phyloP scores from a whole-genome alignment of 2,113 vertebrate species.

The Eurystomus gularis region DNA sequence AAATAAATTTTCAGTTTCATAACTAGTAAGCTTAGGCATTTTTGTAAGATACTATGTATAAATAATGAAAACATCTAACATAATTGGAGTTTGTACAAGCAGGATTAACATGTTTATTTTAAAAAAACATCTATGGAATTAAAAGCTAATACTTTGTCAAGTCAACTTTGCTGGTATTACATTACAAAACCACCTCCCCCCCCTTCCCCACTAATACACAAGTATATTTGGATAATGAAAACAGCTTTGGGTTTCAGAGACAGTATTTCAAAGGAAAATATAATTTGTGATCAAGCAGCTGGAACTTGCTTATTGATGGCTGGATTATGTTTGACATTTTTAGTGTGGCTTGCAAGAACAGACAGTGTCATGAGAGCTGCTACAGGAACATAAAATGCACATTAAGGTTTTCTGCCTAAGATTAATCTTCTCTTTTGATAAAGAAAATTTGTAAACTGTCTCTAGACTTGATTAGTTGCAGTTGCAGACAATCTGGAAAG shows the following conservation, averaged over 20 bases:
- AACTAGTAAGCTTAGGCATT: not conserved
- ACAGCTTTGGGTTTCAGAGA: not conserved
- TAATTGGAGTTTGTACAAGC: not conserved
- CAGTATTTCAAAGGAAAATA: not conserved
- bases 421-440: not conserved
- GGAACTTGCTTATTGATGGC: not conserved
- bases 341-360: not conserved
- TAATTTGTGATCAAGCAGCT: slow-evolving; percentile 18
- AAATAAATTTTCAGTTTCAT: not conserved
- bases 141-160: not conserved
- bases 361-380: not conserved
- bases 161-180: not conserved
- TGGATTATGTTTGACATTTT: slow-evolving; percentile 29
- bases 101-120: not conserved
- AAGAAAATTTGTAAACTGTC: not conserved
- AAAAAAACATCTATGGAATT: not conserved
- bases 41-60: not conserved
- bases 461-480: not conserved
- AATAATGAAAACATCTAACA: not conserved
- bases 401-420: not conserved
- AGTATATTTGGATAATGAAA: not conserved
- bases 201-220: not conserved
- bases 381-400: not conserved
- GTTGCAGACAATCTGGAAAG: not conserved
- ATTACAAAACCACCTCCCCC: not conserved